Evolutionary conservation across 2,113 vertebrate genomes (phyloP).

Genomic region (Diadophis punctatus): DNA sequence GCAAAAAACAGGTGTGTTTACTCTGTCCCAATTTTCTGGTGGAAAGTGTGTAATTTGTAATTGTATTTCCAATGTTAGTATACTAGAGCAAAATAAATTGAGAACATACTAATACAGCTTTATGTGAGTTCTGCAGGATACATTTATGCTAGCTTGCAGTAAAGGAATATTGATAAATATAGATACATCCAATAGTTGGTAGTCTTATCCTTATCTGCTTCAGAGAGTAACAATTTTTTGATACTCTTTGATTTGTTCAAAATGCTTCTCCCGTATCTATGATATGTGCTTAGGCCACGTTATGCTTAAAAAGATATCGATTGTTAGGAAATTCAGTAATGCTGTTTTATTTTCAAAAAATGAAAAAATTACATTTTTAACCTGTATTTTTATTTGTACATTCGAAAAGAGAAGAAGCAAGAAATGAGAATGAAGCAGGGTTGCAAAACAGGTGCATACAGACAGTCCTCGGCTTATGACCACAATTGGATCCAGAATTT

Average conservation of each 20-base stretch:
- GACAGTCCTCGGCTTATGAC: background rate
- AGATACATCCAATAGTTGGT: background rate
- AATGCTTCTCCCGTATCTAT: background rate
- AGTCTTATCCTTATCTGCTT: background rate
- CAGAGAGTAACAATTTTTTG: background rate
- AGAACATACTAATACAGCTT: background rate
- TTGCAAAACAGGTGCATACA: slow-evolving; percentile 4
- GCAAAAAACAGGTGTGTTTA: background rate
- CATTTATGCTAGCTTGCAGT: background rate
- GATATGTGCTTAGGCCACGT: background rate
- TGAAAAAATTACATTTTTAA: background rate
- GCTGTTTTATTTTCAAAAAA: background rate
- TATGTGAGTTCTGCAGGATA: background rate
- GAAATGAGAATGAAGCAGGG: background rate
- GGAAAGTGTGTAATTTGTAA: background rate
- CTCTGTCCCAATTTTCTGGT: background rate
- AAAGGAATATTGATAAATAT: background rate
- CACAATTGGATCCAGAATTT: background rate
- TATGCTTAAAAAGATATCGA: background rate
- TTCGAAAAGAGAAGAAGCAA: background rate
- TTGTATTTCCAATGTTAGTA: background rate
- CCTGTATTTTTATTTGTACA: background rate
- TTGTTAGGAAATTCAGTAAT: background rate
- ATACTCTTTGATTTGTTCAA: background rate
- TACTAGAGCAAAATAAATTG: background rate